phyloP scores from a whole-genome alignment of 2,113 vertebrate genomes.

The Prunella himalayana region DNA sequence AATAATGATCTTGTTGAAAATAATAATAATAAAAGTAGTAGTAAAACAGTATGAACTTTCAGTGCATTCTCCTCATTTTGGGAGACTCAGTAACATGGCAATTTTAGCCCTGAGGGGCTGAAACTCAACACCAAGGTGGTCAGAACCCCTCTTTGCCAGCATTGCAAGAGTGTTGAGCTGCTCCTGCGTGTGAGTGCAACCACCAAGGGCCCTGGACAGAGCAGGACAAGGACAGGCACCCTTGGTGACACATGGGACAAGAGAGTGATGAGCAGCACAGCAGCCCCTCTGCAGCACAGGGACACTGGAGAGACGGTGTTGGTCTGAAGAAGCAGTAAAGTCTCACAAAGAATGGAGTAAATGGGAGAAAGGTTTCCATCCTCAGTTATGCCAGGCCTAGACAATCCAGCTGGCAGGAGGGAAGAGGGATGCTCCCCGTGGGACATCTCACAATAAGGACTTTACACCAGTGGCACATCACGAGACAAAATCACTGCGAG shows the following conservation, averaged over 20 bases:
- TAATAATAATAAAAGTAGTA: background rate
- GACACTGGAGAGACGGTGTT: background rate
- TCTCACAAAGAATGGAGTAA: background rate
- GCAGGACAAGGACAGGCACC: background rate
- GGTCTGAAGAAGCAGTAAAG: background rate
- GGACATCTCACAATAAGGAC: background rate
- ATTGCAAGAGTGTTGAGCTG: background rate
- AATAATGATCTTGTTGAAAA: background rate
- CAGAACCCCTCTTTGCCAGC: background rate
- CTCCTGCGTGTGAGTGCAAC: background rate
- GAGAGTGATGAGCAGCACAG: background rate
- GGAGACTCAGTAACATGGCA: rapidly evolving
- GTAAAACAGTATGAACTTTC: background rate
- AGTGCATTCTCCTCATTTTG: background rate
- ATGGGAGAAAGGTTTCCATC: background rate
- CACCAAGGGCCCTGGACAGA: background rate
- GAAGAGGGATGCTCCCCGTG: background rate
- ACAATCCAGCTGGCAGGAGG: background rate
- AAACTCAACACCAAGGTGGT: background rate
- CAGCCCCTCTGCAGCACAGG: background rate
- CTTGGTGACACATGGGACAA: background rate
- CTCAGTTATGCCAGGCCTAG: background rate
- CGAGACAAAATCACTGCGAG: background rate
- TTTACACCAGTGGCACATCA: background rate
- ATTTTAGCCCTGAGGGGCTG: background rate